Percentiles rank a stretch among this genome's conserved stretches.
Conservation (phyloP, 2,888 invertebrate genomes). For the Folsomia manolachei region DNA sequence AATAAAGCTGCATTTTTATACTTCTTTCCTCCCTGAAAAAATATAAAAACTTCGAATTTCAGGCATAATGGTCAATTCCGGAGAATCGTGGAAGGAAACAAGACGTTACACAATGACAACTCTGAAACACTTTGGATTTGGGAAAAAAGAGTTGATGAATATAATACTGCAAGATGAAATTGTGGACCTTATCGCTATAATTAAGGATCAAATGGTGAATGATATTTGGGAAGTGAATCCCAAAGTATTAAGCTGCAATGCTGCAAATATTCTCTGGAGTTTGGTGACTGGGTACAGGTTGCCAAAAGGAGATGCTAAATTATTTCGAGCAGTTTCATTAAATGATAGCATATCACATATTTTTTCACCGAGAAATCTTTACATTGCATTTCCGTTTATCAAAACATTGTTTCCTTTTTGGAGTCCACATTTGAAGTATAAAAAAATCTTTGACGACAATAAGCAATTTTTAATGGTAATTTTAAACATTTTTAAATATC, state of each 20-base stretch:
- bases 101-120: slow-evolving; percentile 1
- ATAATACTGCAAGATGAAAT: neutral
- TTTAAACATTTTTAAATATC: no score
- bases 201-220: neutral
- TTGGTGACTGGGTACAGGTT: slow-evolving; percentile 5
- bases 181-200: neutral
- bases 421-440: no score
- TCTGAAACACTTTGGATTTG: slow-evolving; percentile 11
- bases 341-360: neutral
- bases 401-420: neutral
- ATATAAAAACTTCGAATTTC: no score
- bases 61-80: no score
- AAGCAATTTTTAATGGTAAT: no score
- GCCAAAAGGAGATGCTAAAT: slow-evolving; percentile 4
- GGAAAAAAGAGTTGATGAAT: neutral
- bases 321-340: neutral
- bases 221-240: neutral
- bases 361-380: neutral
- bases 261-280: slow-evolving; percentile 2
- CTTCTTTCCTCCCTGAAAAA: no score
- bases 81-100: neutral
- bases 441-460: no score
- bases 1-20: no score
- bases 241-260: neutral
- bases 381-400: slow-evolving; percentile 6